Percentiles rank a stretch among this genome's conserved stretches.
These are phyloP conservation scores for Synanceia verrucosa DNA, from an alignment of 2,797 vertebrate genomes.

Conservation along the genomic window DNA sequence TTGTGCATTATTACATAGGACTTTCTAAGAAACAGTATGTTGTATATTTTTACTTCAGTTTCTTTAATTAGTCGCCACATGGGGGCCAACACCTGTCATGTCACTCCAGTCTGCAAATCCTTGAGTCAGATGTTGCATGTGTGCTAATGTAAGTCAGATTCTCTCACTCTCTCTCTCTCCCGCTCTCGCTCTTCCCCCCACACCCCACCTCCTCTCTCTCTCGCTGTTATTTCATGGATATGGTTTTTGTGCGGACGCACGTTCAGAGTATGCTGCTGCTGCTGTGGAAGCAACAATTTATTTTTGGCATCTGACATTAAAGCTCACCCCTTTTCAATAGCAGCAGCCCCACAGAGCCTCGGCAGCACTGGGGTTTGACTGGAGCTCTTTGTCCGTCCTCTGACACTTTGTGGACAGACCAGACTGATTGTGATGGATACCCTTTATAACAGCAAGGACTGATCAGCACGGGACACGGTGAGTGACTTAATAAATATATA, in stretches of 20 bases:
- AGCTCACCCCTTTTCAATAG: slow-evolving; percentile 56
- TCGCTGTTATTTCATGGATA: slow-evolving; percentile 38
- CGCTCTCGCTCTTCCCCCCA: no score
- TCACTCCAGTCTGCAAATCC: slow-evolving; percentile 11
- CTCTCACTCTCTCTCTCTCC: not conserved
- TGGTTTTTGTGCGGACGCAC: slow-evolving; percentile 17
- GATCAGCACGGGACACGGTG: slow-evolving; percentile 48
- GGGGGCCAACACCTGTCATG: slow-evolving; percentile 46
- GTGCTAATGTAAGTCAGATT: not conserved
- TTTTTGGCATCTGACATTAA: slow-evolving; percentile 87
- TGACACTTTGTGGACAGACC: not conserved
- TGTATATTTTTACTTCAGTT: slow-evolving; percentile 29
- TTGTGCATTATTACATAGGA: not conserved
- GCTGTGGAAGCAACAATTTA: slow-evolving; percentile 70
- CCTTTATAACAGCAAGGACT: slow-evolving; percentile 3
- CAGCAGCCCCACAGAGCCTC: slow-evolving; percentile 17
- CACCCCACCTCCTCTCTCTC: not conserved
- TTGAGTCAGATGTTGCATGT: not conserved
- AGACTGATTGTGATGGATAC: slow-evolving; percentile 16
- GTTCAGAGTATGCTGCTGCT: slow-evolving; percentile 15
- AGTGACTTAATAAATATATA: no score
- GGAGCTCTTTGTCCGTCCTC: slow-evolving; percentile 5
- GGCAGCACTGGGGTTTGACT: not conserved
- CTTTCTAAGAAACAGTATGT: slow-evolving; percentile 15
- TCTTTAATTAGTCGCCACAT: slow-evolving; percentile 16